Conservation (phyloP, 2,888 invertebrate genomes). For the Xestia ashworthii region DNA sequence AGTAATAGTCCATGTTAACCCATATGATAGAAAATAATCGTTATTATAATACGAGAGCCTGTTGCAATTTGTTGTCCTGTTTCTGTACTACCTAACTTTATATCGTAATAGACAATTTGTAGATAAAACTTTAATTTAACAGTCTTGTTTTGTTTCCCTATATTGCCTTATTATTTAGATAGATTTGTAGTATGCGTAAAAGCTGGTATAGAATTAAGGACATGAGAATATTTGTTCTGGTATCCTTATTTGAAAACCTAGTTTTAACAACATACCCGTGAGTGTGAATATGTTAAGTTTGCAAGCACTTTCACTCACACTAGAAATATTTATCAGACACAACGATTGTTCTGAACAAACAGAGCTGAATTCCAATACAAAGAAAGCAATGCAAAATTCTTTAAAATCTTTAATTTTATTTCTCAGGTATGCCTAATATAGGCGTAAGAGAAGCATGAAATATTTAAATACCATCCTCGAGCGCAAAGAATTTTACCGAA, state of each 20-base stretch:
- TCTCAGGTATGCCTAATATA: conserved; percentile 33
- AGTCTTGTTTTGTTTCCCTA: conserved; percentile 15
- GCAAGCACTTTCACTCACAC: conserved; percentile 4
- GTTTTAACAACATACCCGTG: background rate
- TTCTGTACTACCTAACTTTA: conserved; percentile 14
- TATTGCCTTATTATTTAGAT: conserved; percentile 23
- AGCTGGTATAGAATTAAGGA: conserved; percentile 13
- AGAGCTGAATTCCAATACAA: conserved; percentile 12
- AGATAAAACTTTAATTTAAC: conserved; percentile 35
- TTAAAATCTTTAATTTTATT: conserved; percentile 27
- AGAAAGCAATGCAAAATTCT: conserved; percentile 30
- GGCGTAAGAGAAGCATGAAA: conserved; percentile 48
- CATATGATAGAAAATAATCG: conserved; percentile 74
- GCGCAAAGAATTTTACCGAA: conserved; percentile 67
- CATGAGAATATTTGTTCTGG: conserved; percentile 24
- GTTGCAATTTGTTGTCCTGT: conserved; percentile 36
- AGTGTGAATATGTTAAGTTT: conserved; percentile 5
- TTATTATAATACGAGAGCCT: conserved; percentile 60
- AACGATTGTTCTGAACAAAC: background rate
- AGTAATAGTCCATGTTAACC: conserved; percentile 73
- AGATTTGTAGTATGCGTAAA: conserved; percentile 22
- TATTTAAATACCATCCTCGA: conserved; percentile 64
- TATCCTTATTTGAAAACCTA: conserved; percentile 34
- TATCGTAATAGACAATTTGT: conserved; percentile 22
- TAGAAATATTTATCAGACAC: background rate